Evolutionary conservation across 1,140 invertebrate species (phyloP), one percentile per base, ranked within the genome.

Genomic region (Scaptomyza hsui): DNA sequence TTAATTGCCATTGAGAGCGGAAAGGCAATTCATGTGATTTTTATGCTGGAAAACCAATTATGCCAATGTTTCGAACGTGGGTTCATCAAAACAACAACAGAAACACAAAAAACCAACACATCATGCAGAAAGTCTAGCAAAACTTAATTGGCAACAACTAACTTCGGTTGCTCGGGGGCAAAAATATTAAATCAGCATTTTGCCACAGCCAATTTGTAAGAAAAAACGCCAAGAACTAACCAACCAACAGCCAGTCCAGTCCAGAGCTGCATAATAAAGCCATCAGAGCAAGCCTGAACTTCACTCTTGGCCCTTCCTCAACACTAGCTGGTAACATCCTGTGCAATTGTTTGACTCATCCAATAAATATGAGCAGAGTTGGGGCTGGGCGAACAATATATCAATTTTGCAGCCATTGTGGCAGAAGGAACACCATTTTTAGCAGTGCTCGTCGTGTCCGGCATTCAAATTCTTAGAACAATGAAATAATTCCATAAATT

Each of bases 401-500:
- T 81, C 76, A 81, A 82, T 63, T 67, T 67, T 65, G 73, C 78
- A 81, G 78, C 78, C 73, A 76, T 73, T 67, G 70, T 64, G 73
- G 47, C 72, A 35, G 32, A 42, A 35, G 69, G 26, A 26, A 62
- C 70, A 69, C 79, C 79, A 83, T 82, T 83, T 74, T 78, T 39
- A 68, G 49, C 19, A 26, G 35, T 35, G 26, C 39, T 4, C 45
- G 44, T 16, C 52, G 35, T 42, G 55, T 48, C 13, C 55, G 63
- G 71, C 81, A 88, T 88, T 86, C 78, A 72, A 88, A 88, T 88
- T 88, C 82, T 78, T 88, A 88, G 82, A 88, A 88, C 82, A 88
- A 88, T 88, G 82, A 88, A 88, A 88, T 88, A 88, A 88, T 88
- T 86, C 81, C 81, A 86, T 86, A 86, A 86, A 88, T 86, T 88